These are phyloP conservation scores for Pocillopora meandrina DNA, from an alignment of 92 coral and sea anemone species.

Conservation along the genomic window DNA sequence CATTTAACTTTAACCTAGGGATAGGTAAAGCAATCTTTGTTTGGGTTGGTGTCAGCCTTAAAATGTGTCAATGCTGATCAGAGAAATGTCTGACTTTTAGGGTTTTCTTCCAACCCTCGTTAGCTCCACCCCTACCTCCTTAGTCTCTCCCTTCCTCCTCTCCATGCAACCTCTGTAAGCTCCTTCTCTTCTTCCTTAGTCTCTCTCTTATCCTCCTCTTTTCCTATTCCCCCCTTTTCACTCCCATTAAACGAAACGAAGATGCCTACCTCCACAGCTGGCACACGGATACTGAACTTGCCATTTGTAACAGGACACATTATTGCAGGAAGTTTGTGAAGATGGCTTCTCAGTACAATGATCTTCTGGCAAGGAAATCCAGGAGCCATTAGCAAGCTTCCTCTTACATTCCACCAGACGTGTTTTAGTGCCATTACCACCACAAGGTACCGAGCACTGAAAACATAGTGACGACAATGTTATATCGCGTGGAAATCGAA, in stretches of 20 bases:
- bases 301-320: constrained; percentile 48
- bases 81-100: too few relatives aligned
- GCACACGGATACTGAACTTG: constrained; percentile 55
- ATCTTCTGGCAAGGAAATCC: constrained; percentile 4
- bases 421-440: constrained; percentile 61
- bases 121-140: too few relatives aligned
- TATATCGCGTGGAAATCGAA: too few relatives aligned
- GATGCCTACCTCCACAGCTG: constrained; percentile 51
- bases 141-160: too few relatives aligned
- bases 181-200: too few relatives aligned
- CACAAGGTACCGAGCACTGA: constrained; percentile 71
- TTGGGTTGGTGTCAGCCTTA: too few relatives aligned
- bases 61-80: too few relatives aligned
- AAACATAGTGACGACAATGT: neutral
- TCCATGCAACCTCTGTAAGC: too few relatives aligned
- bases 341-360: constrained; percentile 37
- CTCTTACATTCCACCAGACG: constrained; percentile 56
- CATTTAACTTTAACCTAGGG: too few relatives aligned
- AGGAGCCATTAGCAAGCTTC: constrained; percentile 42
- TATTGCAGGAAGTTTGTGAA: neutral
- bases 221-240: neutral
- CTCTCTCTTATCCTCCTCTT: too few relatives aligned
- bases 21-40: too few relatives aligned
- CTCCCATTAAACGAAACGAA: neutral
- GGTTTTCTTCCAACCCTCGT: too few relatives aligned